Conservation (phyloP, 2,113 vertebrate species). For the Ciconia stormi region DNA sequence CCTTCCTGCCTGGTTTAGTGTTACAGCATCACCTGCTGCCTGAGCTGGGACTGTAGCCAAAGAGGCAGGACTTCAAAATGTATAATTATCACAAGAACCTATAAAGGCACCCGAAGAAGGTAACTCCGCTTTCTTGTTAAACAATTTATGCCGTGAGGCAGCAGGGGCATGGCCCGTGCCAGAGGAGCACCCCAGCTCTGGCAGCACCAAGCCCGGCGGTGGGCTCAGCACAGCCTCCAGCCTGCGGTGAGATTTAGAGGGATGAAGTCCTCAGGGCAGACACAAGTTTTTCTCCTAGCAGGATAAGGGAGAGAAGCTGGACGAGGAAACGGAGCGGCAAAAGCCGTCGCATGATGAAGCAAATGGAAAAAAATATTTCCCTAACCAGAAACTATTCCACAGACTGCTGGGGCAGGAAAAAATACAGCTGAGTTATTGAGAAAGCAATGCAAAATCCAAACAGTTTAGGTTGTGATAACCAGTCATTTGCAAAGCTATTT, state of each 20-base stretch:
- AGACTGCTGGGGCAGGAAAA: not conserved
- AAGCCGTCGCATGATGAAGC: not conserved
- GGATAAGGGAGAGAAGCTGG: not conserved
- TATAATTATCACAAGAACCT: not conserved
- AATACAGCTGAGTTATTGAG: not conserved
- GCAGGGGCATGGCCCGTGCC: not conserved
- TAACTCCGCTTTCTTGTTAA: not conserved
- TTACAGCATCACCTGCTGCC: not conserved
- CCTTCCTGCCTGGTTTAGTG: not conserved
- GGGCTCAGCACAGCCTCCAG: not conserved
- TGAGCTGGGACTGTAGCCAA: not conserved
- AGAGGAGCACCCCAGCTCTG: not conserved
- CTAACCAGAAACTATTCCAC: not conserved
- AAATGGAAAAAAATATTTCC: constrained; percentile 4
- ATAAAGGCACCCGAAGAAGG: not conserved
- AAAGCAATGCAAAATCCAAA: constrained; percentile 7
- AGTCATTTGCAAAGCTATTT: constrained; percentile 26
- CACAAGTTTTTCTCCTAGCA: not conserved
- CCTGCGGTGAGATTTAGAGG: not conserved
- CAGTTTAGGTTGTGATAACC: not conserved
- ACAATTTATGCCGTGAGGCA: not conserved
- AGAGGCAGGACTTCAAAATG: not conserved
- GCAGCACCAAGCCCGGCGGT: accelerated
- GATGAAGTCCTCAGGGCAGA: not conserved
- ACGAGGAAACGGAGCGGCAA: not conserved